phyloP scores from a whole-genome alignment of 2,797 vertebrate species.

The Onychomys arenicola region DNA sequence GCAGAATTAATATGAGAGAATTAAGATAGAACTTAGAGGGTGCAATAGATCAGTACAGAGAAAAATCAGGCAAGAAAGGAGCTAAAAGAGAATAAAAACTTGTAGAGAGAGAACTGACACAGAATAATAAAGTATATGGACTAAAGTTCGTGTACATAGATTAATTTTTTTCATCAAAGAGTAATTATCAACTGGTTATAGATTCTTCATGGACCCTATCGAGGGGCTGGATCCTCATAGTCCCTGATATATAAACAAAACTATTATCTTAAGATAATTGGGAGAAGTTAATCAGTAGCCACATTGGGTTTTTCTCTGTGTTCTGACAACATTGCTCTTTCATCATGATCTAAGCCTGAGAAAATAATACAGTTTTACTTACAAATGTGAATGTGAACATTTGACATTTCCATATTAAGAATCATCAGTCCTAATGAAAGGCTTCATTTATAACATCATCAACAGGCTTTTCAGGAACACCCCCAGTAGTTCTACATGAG shows the following conservation, averaged over 20 bases:
- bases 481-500: not conserved
- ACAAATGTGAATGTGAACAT: not conserved
- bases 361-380: slow-evolving; percentile 12
- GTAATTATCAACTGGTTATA: too few relatives aligned
- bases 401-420: slow-evolving; percentile 22
- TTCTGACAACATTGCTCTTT: not conserved
- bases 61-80: too few relatives aligned
- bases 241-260: not conserved
- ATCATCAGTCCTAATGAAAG: not conserved
- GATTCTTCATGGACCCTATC: too few relatives aligned
- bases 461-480: not conserved
- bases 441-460: not conserved
- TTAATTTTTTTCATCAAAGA: too few relatives aligned
- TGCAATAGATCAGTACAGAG: too few relatives aligned
- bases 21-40: too few relatives aligned
- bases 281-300: not conserved
- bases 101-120: too few relatives aligned
- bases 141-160: too few relatives aligned
- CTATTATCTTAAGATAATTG: not conserved
- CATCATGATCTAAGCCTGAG: not conserved
- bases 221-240: too few relatives aligned
- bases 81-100: too few relatives aligned
- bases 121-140: too few relatives aligned
- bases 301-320: not conserved
- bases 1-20: too few relatives aligned